Percentiles rank a stretch among this genome's conserved stretches.
Evolutionary conservation across 2,113 vertebrate species (phyloP).

Genomic region (Scytalopus superciliaris): DNA sequence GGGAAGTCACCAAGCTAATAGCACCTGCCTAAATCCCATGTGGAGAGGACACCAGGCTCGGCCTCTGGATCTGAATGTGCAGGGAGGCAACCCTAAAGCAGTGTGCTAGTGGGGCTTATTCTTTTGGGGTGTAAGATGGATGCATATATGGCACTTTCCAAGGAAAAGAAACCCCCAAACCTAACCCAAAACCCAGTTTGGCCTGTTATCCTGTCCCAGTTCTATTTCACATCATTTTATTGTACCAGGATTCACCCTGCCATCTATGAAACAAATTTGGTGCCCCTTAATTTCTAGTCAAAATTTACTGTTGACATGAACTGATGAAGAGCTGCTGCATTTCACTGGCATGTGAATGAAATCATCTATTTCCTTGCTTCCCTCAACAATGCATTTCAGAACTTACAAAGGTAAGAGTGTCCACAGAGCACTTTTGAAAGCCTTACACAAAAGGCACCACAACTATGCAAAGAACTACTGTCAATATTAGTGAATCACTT

Average conservation of each 20-base stretch:
- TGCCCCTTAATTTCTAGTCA: background rate
- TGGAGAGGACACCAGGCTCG: background rate
- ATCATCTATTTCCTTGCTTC: background rate
- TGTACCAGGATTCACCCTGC: background rate
- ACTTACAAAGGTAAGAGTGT: background rate
- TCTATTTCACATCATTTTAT: background rate
- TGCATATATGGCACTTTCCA: background rate
- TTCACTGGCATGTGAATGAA: background rate
- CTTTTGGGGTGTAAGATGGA: background rate
- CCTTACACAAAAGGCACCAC: background rate
- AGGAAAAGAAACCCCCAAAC: background rate
- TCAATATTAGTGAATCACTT: conserved; percentile 2
- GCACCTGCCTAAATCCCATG: background rate
- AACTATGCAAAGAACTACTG: background rate
- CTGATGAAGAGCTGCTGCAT: background rate
- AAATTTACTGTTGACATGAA: background rate
- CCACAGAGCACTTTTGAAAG: background rate
- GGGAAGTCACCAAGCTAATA: background rate
- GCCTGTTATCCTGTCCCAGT: background rate
- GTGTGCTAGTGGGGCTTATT: background rate
- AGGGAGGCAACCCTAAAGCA: background rate
- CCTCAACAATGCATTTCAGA: background rate
- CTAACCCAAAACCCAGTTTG: background rate
- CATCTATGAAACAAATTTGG: background rate
- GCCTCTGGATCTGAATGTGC: background rate